Base-by-base conservation (phyloP, 2,888 invertebrate species). In the Diarsia rubi region DNA sequence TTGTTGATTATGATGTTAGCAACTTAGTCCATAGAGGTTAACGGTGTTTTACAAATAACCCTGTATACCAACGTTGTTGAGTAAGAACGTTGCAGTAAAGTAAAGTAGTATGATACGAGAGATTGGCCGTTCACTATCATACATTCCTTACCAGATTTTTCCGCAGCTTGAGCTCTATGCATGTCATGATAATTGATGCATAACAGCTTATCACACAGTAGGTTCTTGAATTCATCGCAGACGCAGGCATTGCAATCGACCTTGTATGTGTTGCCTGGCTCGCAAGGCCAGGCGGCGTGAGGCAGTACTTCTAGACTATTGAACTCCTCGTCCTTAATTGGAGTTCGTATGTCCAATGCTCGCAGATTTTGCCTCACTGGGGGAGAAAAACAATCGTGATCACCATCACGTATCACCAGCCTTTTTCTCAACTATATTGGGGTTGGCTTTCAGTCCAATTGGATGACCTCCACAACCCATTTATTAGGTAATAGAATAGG, bases 191-290 rank as follows among this genome's bases (percentile, higher is more conserved):
- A 83, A 70, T 92, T 93, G 3, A 93, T 73, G 60, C 96, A 96
- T 21, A 94, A 78, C n/a, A 88, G 78, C 3, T 87, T 81, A 2
- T 91, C 89, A 62, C 96, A 96, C 0, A 91, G 27, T 0, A 96
- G 88, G 64, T 94, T 93, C 2, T 81, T 81, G 9, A 81, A 87
- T 1, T 88, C 79, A 3, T 90, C 75, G 68, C 96, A 96, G 2
- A 92, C 27, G 78, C 96, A 96, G 0, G 78, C 62, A 72, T 96
- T 95, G 79, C 96, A 96, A 57, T 90, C 90, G 0, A 95, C 91
- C 19, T 69, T 83, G 78, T 95, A 95, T 0, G 83, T 82, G 5
- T 73, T 88, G 0, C 94, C 94, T 0, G 93, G 91, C 0, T 77
- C 78, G 66, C 96, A 96, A 9, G 88, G 79, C 0, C 87, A 67